These are phyloP conservation scores for Ophraella communa DNA, from an alignment of 2,888 invertebrate genomes.

Conservation along the genomic window DNA sequence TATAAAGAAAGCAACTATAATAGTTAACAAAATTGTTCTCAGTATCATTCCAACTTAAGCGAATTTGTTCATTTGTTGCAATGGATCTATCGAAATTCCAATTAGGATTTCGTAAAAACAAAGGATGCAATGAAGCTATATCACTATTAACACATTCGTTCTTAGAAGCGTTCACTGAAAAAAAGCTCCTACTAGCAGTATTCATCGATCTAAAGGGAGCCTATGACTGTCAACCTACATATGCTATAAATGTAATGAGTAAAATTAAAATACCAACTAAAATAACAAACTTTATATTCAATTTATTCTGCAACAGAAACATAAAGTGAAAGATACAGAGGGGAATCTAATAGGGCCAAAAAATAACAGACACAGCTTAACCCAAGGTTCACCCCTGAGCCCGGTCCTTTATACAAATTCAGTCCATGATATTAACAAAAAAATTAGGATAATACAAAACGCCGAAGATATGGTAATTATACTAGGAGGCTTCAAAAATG, in stretches of 20 bases:
- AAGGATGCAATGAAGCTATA: too few species aligned
- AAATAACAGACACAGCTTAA: not conserved
- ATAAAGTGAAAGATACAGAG: slow-evolving; percentile 1
- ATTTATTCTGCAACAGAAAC: not conserved
- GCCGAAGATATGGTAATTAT: slow-evolving; percentile 21
- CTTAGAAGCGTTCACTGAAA: not conserved
- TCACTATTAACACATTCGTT: not conserved
- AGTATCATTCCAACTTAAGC: too few species aligned
- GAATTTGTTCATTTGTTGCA: too few species aligned
- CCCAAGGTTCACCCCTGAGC: not conserved
- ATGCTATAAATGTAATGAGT: too few species aligned
- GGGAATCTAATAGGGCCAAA: slow-evolving; percentile 1
- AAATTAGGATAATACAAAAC: slow-evolving; percentile 6
- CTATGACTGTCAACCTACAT: too few species aligned
- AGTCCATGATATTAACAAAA: not conserved
- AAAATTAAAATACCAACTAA: not conserved
- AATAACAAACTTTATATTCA: not conserved
- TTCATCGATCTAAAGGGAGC: too few species aligned
- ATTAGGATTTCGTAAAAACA: too few species aligned
- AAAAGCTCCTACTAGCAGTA: not conserved
- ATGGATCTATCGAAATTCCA: too few species aligned
- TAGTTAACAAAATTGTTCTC: too few species aligned
- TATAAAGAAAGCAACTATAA: too few species aligned
- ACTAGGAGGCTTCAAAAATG: not conserved
- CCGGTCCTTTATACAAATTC: not conserved